Conservation (phyloP, 2,113 vertebrate genomes). For the Ctenomys sociabilis region DNA sequence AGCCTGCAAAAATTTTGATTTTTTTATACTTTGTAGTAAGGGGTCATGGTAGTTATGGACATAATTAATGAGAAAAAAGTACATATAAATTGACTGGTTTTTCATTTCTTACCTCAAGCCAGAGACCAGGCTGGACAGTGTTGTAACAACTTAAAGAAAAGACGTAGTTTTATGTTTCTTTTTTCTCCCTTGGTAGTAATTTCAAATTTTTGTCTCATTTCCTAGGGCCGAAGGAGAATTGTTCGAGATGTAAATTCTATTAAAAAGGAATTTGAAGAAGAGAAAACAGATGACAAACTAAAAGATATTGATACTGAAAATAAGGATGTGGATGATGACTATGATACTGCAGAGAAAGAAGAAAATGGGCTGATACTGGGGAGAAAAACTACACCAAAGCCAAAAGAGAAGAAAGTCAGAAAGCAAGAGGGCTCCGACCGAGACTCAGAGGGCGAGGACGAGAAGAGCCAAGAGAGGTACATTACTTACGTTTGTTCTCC, state of each 20-base stretch:
- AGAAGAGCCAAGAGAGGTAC: slow-evolving; percentile 88
- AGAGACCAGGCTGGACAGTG: neutral
- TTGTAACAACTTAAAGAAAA: neutral
- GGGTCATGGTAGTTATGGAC: neutral
- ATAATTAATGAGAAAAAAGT: slow-evolving; percentile 21
- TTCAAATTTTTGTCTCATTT: slow-evolving; percentile 56
- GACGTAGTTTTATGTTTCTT: neutral
- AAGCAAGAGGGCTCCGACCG: slow-evolving; percentile 94
- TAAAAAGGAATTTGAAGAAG: slow-evolving; percentile 90
- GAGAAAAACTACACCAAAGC: slow-evolving; percentile 87
- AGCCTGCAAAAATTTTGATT: neutral
- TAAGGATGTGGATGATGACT: slow-evolving; percentile 86
- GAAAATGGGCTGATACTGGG: slow-evolving; percentile 85
- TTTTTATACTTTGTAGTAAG: neutral
- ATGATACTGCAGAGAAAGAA: slow-evolving; percentile 85
- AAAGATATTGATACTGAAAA: slow-evolving; percentile 88
- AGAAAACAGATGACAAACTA: slow-evolving; percentile 87
- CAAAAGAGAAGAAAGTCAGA: slow-evolving; percentile 87
- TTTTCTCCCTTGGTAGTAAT: neutral
- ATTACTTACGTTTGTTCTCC: slow-evolving; percentile 46
- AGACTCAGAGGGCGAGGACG: slow-evolving; percentile 95
- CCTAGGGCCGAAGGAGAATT: slow-evolving; percentile 90
- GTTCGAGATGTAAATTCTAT: slow-evolving; percentile 84
- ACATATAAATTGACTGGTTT: neutral
- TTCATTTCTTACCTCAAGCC: neutral